A percentile compares a stretch with the other conserved stretches of the same genome.
Evolutionary conservation across 1,140 invertebrate species (phyloP).

Genomic region (Mercenaria mercenaria): DNA sequence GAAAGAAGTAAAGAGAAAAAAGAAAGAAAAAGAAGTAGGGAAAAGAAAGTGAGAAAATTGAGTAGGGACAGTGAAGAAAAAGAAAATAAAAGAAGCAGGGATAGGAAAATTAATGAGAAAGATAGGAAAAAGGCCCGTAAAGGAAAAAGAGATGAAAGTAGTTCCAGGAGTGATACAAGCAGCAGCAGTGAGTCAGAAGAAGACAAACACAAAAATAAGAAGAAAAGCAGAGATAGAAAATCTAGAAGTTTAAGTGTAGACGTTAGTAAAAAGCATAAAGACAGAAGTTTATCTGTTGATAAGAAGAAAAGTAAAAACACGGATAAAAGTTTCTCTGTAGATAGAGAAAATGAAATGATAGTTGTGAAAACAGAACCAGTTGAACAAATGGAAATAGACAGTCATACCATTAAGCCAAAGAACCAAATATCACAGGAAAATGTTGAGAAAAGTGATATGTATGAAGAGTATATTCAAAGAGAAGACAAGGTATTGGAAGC

Average conservation of each 20-base stretch:
- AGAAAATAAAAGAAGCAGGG: background rate
- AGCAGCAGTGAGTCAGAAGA: background rate
- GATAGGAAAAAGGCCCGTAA: background rate
- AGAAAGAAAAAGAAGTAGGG: background rate
- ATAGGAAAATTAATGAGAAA: constrained; percentile 15
- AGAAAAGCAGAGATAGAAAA: background rate
- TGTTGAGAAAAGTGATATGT: no score
- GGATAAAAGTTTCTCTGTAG: background rate
- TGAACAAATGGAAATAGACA: background rate
- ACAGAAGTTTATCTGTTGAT: constrained; percentile 16
- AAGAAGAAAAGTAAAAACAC: background rate
- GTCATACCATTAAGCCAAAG: background rate
- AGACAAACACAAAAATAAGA: constrained; percentile 31
- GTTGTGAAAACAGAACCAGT: background rate
- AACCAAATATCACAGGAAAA: no score
- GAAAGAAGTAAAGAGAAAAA: background rate
- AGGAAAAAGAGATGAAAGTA: background rate
- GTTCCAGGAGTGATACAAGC: constrained; percentile 10
- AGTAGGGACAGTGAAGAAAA: constrained; percentile 1
- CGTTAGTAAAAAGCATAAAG: background rate
- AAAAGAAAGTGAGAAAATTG: constrained; percentile 7
- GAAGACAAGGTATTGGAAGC: no score
- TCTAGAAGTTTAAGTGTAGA: constrained; percentile 33
- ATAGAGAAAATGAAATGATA: background rate
- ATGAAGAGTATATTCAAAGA: no score